Evolutionary conservation across 2,797 vertebrate species (phyloP).

Genomic region (Coregonus ussuriensis): DNA sequence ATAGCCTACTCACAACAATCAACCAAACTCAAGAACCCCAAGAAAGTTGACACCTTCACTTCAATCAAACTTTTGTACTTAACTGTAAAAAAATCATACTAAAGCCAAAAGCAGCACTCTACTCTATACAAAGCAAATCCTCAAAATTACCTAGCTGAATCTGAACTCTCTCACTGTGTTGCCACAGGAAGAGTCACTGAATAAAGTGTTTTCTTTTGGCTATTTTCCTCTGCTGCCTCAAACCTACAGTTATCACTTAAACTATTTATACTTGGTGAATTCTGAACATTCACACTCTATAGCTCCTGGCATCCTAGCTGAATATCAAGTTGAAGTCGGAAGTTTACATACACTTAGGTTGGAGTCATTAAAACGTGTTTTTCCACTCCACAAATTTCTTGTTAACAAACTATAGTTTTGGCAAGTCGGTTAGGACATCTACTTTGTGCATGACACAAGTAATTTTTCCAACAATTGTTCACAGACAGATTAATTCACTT

Average conservation of each 20-base stretch:
- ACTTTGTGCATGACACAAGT: too few relatives aligned
- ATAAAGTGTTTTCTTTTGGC: background rate
- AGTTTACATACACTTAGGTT: too few relatives aligned
- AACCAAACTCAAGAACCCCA: too few relatives aligned
- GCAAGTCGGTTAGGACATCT: too few relatives aligned
- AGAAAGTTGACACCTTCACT: background rate
- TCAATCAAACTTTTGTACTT: background rate
- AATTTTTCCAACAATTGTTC: too few relatives aligned
- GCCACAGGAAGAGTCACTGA: background rate
- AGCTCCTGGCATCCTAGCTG: conserved; percentile 1
- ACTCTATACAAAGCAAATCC: background rate
- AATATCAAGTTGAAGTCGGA: too few relatives aligned
- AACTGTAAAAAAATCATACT: background rate
- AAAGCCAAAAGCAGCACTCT: background rate
- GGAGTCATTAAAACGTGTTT: too few relatives aligned
- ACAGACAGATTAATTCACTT: too few relatives aligned
- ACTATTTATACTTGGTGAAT: background rate
- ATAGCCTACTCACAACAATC: too few relatives aligned
- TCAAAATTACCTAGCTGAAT: background rate
- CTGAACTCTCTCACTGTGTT: background rate
- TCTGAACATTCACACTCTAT: background rate
- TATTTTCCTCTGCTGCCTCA: background rate
- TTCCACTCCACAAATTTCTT: too few relatives aligned
- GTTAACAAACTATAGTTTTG: too few relatives aligned
- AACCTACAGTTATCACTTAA: background rate